These are phyloP conservation scores for Dendrolimus kikuchii DNA, from an alignment of 1,140 invertebrate species.

Conservation along the genomic window DNA sequence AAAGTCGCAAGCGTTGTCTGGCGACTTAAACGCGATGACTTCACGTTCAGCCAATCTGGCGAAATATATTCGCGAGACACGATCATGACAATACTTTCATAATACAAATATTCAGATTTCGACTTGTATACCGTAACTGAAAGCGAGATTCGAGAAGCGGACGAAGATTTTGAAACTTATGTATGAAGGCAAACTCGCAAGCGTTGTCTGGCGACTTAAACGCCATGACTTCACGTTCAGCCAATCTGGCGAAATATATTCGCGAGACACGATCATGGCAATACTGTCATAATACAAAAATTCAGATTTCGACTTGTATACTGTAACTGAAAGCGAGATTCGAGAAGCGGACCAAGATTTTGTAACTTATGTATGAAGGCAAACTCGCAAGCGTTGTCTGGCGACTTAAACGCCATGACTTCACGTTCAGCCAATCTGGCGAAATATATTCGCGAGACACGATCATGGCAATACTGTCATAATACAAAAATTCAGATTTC, in stretches of 20 bases:
- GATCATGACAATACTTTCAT: too few species aligned
- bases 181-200: constrained; percentile 92
- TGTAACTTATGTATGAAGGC: constrained; percentile 93
- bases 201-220: constrained; percentile 83
- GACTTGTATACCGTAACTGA: too few species aligned
- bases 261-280: too few species aligned
- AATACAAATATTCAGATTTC: too few species aligned
- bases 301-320: too few species aligned
- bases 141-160: constrained; percentile 89
- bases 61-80: too few species aligned
- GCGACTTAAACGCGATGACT: constrained; percentile 75
- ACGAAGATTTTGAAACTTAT: constrained; percentile 90
- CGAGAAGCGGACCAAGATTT: constrained; percentile 90
- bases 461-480: constrained; percentile 92
- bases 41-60: too few species aligned
- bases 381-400: constrained; percentile 88
- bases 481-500: constrained; percentile 88
- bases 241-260: too few species aligned
- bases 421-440: constrained; percentile 32
- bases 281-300: too few species aligned
- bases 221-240: too few species aligned
- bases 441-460: constrained; percentile 45
- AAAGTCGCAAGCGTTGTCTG: constrained; percentile 88
- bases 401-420: constrained; percentile 70
- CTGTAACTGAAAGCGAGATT: too few species aligned